Conservation (phyloP, 1,140 invertebrate species). For the Melanaphis sacchari region DNA sequence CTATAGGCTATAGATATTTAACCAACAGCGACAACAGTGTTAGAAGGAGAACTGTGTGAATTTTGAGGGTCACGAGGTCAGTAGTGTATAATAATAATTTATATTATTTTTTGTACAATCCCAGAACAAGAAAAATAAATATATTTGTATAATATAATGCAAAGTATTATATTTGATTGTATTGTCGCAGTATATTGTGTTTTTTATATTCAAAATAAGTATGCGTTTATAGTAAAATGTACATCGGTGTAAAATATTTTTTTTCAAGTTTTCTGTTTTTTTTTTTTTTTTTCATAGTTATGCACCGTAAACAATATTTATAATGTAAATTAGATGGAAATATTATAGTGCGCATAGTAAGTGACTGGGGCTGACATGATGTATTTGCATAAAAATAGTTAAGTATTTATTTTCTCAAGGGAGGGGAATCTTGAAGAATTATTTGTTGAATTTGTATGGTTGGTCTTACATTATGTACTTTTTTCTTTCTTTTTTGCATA, state of each 20-base stretch:
- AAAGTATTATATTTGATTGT: not conserved
- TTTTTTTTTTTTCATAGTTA: not conserved
- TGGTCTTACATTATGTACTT: not conserved
- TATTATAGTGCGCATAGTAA: not conserved
- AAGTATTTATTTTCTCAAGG: not conserved
- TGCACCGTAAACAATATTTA: not conserved
- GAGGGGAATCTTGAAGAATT: not conserved
- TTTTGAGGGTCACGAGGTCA: constrained; percentile 26
- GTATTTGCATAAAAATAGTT: constrained; percentile 25
- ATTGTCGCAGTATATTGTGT: not conserved
- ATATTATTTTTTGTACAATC: not conserved
- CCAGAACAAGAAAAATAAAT: not conserved
- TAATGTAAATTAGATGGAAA: not conserved
- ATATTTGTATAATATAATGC: not conserved
- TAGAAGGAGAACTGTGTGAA: not conserved
- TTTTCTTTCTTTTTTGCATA: not conserved
- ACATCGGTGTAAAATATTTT: not conserved
- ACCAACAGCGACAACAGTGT: not conserved
- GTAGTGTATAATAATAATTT: not conserved
- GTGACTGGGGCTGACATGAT: not conserved
- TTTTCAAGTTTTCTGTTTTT: not conserved
- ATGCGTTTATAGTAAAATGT: not conserved
- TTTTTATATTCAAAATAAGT: not conserved
- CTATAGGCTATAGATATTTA: not conserved
- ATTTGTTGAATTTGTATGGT: not conserved